phyloP scores from a whole-genome alignment of 2,888 invertebrate genomes.

The Apamea epomidion region DNA sequence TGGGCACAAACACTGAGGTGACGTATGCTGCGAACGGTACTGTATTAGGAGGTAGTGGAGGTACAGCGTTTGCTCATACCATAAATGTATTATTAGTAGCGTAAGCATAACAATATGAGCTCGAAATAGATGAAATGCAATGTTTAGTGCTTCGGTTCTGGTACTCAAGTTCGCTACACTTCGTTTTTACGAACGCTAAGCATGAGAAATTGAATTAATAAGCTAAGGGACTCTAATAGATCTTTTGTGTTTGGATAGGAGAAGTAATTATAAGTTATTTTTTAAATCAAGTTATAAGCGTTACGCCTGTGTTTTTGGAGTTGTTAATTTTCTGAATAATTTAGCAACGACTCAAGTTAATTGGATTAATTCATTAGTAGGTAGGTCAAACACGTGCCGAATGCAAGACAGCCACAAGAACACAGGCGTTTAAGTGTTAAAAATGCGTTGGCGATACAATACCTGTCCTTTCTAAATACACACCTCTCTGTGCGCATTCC shows the following conservation, averaged over 20 bases:
- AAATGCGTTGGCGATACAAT: constrained; percentile 91
- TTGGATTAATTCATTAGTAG: not conserved
- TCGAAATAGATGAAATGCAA: constrained; percentile 78
- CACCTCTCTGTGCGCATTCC: constrained; percentile 98
- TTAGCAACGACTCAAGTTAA: not conserved
- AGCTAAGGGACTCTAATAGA: constrained; percentile 72
- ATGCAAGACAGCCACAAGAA: constrained; percentile 72
- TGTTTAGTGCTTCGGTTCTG: constrained; percentile 72
- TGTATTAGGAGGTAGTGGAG: constrained; percentile 49
- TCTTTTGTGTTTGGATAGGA: constrained; percentile 59
- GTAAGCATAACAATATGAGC: constrained; percentile 79
- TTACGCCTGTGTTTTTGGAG: constrained; percentile 79
- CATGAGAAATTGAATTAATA: constrained; percentile 74
- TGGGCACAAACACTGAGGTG: constrained; percentile 60
- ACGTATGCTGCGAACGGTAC: constrained; percentile 52
- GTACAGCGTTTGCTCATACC: constrained; percentile 64
- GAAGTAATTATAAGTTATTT: constrained; percentile 58
- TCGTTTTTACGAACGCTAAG: constrained; percentile 62
- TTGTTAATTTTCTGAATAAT: constrained; percentile 50
- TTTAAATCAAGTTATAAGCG: constrained; percentile 75
- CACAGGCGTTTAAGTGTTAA: constrained; percentile 88
- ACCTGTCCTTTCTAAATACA: constrained; percentile 92
- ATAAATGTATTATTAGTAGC: constrained; percentile 82
- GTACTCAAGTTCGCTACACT: constrained; percentile 59
- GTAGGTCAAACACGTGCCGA: constrained; percentile 22